These are phyloP conservation scores for Calypte anna DNA, from an alignment of 2,113 vertebrate species.

Conservation along the genomic window DNA sequence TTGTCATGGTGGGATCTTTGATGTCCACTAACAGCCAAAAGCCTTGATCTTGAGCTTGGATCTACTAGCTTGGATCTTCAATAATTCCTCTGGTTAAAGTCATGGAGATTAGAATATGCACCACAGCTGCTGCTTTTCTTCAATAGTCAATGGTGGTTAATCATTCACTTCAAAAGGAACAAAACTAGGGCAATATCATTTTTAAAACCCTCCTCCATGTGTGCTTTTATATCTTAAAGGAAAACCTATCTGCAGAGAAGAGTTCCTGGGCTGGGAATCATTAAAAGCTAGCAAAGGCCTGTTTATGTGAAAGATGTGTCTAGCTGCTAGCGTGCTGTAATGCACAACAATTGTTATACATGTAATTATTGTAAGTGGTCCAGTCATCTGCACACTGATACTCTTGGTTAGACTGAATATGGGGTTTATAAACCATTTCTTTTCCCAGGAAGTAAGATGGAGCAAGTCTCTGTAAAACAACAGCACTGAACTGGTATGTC, in stretches of 20 bases:
- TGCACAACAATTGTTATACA: constrained; percentile 77
- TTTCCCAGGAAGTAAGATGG: constrained; percentile 69
- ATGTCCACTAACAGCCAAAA: not conserved
- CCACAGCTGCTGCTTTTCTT: not conserved
- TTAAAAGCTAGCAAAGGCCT: not conserved
- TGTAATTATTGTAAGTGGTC: constrained; percentile 79
- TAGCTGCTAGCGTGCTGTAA: constrained; percentile 58
- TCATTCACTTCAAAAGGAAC: not conserved
- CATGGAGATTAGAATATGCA: not conserved
- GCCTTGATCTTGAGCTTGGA: not conserved
- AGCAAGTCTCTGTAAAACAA: constrained; percentile 87
- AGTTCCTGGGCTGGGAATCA: not conserved
- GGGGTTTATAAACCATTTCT: constrained; percentile 71
- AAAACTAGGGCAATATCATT: not conserved
- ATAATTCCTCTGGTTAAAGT: not conserved
- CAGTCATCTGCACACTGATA: constrained; percentile 75
- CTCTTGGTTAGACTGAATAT: constrained; percentile 71
- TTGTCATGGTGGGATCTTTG: not conserved
- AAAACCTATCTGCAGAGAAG: constrained; percentile 1
- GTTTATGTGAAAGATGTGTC: not conserved
- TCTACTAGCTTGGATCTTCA: not conserved
- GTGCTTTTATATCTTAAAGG: not conserved
- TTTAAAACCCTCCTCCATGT: not conserved
- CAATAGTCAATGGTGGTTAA: not conserved
- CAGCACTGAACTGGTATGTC: constrained; percentile 93